Evolutionary conservation across 2,113 vertebrate genomes (phyloP), one percentile per base, ranked within the genome.

Genomic region (Aptenodytes patagonicus): DNA sequence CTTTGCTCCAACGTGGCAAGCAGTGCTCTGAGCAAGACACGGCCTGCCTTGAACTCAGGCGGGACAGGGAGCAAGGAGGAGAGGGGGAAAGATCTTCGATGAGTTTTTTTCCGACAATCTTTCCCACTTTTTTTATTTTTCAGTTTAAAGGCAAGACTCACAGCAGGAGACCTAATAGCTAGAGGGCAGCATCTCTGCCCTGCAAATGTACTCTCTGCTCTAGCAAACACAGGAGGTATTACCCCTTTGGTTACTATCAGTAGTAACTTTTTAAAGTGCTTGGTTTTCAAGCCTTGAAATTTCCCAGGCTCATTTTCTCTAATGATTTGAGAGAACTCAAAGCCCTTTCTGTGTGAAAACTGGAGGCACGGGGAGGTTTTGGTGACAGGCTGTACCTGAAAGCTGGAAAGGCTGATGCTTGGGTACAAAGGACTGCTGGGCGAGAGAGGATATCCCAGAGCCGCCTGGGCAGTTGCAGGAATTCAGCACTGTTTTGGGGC

Each of bases 341-440:
- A 94, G 36, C 20, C 11, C 17, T 80, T 94, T 62, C 29, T 80
- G 9, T 84, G 58, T 69, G 87, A 69, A 75, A 51, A n/a, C 47
- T 62, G 54, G 42, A 84, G 62, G 49, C 3, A 0, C 1, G 13
- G 25, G 28, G 17, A 46, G 29, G 24, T 46, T 58, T 54, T 65
- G 60, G 55, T 22, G 32, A 16, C 11, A 21, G 62, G 13, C 19
- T 92, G 49, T 47, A 65, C 40, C n/a, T 71, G 34, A 28, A 75
- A 69, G 17, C 25, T 54, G 61, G 38, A 55, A 49, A 38, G 38
- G 29, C 24, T 83, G 57, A 13, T 79, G n/a, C 44, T 81, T 5
- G 9, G 13, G 51, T 36, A 38, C 17, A 0, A 0, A 54, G 7
- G 40, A 32, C 54, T 62, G 31, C 42, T 24, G 1, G 11, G 7